These are phyloP conservation scores for Malurus elegans DNA, from an alignment of 2,113 vertebrate species.

Conservation along the genomic window DNA sequence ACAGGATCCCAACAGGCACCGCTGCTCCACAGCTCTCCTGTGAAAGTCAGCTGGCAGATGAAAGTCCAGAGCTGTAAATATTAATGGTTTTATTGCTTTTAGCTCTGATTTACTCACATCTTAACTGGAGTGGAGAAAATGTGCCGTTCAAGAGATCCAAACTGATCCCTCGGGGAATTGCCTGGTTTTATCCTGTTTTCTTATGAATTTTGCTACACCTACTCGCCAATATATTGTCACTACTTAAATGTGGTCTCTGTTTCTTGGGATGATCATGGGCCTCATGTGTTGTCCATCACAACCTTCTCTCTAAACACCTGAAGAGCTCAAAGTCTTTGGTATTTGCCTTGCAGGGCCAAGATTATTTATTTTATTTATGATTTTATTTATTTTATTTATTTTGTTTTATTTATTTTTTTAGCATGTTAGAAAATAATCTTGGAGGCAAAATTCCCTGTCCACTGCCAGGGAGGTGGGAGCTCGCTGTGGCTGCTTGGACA, in stretches of 20 bases:
- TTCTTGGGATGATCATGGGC: accelerated
- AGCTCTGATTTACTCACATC: background rate
- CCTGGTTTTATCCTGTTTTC: background rate
- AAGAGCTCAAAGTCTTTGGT: background rate
- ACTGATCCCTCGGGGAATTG: accelerated
- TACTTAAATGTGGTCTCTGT: background rate
- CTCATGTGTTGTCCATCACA: accelerated
- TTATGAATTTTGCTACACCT: background rate
- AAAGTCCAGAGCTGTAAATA: background rate
- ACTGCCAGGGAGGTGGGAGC: background rate
- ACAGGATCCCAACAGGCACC: accelerated
- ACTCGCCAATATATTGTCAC: accelerated
- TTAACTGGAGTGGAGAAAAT: background rate
- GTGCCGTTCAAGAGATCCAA: background rate
- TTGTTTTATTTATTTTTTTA: background rate
- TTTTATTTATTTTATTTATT: too few relatives aligned
- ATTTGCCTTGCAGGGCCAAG: background rate
- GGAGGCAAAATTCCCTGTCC: background rate
- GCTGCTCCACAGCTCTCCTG: background rate
- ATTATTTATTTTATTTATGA: background rate
- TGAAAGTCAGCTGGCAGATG: accelerated
- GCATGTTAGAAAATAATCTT: background rate
- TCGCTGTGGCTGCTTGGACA: background rate
- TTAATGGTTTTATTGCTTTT: background rate
- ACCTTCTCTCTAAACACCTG: background rate